Evolutionary conservation across 2,888 invertebrate genomes (phyloP).

Genomic region (Amphipoea lucens): DNA sequence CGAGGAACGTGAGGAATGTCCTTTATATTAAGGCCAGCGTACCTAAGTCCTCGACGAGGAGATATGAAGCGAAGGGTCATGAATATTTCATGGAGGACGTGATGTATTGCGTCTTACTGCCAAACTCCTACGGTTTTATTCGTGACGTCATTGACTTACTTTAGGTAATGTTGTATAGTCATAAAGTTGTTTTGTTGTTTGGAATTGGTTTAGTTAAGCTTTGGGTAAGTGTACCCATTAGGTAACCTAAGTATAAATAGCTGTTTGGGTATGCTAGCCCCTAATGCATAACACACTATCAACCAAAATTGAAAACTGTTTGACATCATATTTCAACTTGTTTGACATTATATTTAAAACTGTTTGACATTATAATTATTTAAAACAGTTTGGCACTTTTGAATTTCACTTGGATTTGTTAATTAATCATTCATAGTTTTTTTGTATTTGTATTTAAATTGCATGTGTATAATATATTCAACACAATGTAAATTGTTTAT

Average conservation of each 20-base stretch:
- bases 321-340: no score
- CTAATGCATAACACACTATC: no score
- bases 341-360: no score
- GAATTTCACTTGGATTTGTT: no score
- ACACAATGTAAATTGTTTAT: no score
- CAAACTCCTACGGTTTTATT: conserved; percentile 19
- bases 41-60: conserved; percentile 26
- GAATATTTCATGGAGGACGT: conserved; percentile 55
- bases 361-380: no score
- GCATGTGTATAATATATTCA: no score
- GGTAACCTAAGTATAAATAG: neutral
- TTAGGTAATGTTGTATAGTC: neutral
- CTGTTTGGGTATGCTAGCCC: neutral
- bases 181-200: neutral
- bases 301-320: no score
- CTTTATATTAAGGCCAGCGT: conserved; percentile 43
- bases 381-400: no score
- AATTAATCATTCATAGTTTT: no score
- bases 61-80: conserved; percentile 48
- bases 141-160: conserved; percentile 35
- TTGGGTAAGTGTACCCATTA: neutral
- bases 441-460: no score
- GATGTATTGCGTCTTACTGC: conserved; percentile 40
- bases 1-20: conserved; percentile 42
- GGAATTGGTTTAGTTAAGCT: neutral